Evolutionary conservation across 2,113 vertebrate genomes (phyloP), one percentile per base, ranked within the genome.

Genomic region (Picathartes gymnocephalus): DNA sequence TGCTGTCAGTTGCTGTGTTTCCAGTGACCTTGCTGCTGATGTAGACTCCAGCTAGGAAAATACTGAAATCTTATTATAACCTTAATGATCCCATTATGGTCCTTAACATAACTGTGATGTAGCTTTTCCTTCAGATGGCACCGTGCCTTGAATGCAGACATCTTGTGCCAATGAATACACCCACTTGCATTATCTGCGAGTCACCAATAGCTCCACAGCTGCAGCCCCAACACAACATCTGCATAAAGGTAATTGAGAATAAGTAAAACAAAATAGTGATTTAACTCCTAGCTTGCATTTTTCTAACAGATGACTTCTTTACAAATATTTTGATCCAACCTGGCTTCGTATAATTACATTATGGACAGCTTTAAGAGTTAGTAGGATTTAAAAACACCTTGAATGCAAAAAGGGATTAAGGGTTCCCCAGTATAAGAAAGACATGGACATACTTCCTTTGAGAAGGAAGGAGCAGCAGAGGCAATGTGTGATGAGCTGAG

Each of bases 151-250:
- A 97, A 71, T 99, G 99, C 92, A 97, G 97, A 72, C 95, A 96
- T 57, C 65, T 98, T 88, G 98, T 99, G 50, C 99, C 99, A 40
- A 97, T 97, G 86, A 99, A 98, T 85, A 98, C 98, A 3, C 91
- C 95, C 16, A 92, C 93, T 28, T 99, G 99, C 92, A 97, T 99
- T 78, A 98, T 99, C n/a, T 99, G 99, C 86, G 99, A 99, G 58
- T 96, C 98, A 8, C 96, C 98, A 13, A 73, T 98, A 51, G 78
- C 93, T 39, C 97, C 94, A n/a, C 98, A 98, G 86, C 96, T 98
- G 50, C 98, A 97, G 40, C 98, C 98, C 15, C 98, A 98, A 73
- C 97, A 95, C 88, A 97, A 66, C 82, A 77, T 95, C 84, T 93
- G 61, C 54, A 35, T 98, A 56, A 98, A 98, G 98, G 98, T 99